phyloP scores from a whole-genome alignment of 2,797 vertebrate genomes.

The Hemibagrus guttatus region DNA sequence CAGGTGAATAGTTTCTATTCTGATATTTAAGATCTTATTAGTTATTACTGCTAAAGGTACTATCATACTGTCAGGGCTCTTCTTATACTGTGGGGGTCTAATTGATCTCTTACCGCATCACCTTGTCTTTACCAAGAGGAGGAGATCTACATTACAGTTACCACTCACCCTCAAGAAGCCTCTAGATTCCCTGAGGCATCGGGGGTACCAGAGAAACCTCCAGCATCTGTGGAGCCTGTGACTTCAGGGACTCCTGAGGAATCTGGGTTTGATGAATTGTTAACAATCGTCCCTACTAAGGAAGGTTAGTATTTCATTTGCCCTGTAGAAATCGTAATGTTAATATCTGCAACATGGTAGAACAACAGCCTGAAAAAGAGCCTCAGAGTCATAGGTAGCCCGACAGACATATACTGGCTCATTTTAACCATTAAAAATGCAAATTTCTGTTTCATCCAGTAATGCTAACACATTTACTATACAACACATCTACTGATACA shows the following conservation, averaged over 20 bases:
- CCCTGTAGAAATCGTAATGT: background rate
- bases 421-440: background rate
- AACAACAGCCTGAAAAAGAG: background rate
- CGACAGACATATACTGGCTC: background rate
- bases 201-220: background rate
- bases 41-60: conserved; percentile 40
- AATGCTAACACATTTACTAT: conserved; percentile 37
- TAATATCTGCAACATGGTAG: conserved; percentile 4
- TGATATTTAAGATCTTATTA: conserved; percentile 65
- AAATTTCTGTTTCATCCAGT: conserved; percentile 20
- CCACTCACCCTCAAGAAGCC: conserved; percentile 65
- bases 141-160: conserved; percentile 63
- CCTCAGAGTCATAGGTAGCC: background rate
- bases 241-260: conserved; percentile 31
- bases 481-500: conserved; percentile 22
- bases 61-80: conserved; percentile 36
- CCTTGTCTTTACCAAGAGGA: conserved; percentile 79
- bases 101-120: conserved; percentile 67
- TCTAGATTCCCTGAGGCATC: conserved; percentile 67
- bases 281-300: conserved; percentile 61
- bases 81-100: conserved; percentile 57
- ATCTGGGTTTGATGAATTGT: conserved; percentile 25
- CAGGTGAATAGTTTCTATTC: background rate
- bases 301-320: conserved; percentile 74
- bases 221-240: conserved; percentile 29